Base-by-base conservation (phyloP, 2,888 invertebrate genomes). In the Mesorhabditis sp. region DNA sequence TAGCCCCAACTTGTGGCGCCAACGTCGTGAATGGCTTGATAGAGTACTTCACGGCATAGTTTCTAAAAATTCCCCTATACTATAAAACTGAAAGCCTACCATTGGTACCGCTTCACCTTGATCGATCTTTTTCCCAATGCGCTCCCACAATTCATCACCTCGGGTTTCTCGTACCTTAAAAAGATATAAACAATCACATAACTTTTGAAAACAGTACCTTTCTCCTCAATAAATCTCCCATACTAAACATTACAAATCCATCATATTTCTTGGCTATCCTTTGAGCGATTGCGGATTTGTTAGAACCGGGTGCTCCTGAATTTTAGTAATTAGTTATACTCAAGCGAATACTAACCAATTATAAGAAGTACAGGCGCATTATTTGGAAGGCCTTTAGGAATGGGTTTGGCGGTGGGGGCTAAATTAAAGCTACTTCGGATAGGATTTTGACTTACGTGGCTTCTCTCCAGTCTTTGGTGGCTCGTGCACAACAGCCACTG, bases 1-100 rank as follows among this genome's bases (percentile, higher is more conserved):
- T 87, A 86, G 28, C 88, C 88, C 76, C 85, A 85, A 50, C 86
- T 86, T 44, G 82, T 74, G 5, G 72, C 71, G 13, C 78, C 80
- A 28, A 75, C 43, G 6, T 76, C 75, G 71, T 85, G 83, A 15
- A 88, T 73, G 5, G 81, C 81, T 7, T 81, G 76, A 65, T 83
- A 78, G 4, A 88, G 70, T 15, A 87, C 71, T 15, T 86, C 86
- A 4, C 85, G 77, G 45, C 86, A 86, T 41, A 87, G 81, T 70
- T 87, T 87, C 87, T 88, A 74, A 10, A 80, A 75, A 61, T 10
- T 64, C 13, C 7, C 41, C 44, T 44, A 6, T 6, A 13, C 4
- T 66, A 4, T 15, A 2, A 28, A 28, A 28, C 28, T 28, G 28
- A 28, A 10, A 64, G 5, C 70, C 44, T 65, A 85, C 85, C 70